Evolutionary conservation across 2,888 invertebrate genomes (phyloP), one percentile per base, ranked within the genome.

Genomic region (Standfussiana lucernea): DNA sequence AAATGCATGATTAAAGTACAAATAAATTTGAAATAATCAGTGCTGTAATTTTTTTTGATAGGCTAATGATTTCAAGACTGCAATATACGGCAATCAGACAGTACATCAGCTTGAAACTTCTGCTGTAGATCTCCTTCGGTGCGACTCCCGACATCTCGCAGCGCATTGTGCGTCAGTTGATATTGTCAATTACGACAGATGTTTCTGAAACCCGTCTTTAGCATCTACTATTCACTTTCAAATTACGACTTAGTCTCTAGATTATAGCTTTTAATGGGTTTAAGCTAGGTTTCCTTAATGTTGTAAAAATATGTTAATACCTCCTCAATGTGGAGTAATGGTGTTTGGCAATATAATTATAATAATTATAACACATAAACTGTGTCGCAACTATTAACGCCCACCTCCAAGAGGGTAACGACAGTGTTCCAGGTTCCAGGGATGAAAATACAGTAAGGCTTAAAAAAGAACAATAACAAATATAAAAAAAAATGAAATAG

Each of bases 171-270:
- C 61, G 74, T 75, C 72, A 73, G 80, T 80, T 82, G 81, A 83
- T 83, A 79, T 79, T 84, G 88, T 86, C 88, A 88, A 89, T 88
- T 88, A 89, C 80, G 83, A 73, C 80, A 82, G 80, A 77, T 88
- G 86, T 83, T 86, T 81, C 47, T 86, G 88, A 83, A 71, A 78
- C 72, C 59, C 32, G 24, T 72, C 42, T 28, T 72, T 56, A 75
- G 45, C 53, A 61, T 67, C 64, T 65, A 59, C 24, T 62, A 61
- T 75, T 47, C 53, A 35, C 21, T 83, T 86, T 76, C 8, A 62
- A 68, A 80, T 80, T 75, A 74, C 69, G 68, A 82, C 40, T 86
- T 59, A 65, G 37, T 45, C 32, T 65, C 21, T 42, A 28, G 40
- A 72, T 75, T 61, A 68, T 47, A 32, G 61, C 40, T 59, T 47